Base-by-base conservation (phyloP, 2,113 vertebrate genomes). In the Apteryx mantelli region DNA sequence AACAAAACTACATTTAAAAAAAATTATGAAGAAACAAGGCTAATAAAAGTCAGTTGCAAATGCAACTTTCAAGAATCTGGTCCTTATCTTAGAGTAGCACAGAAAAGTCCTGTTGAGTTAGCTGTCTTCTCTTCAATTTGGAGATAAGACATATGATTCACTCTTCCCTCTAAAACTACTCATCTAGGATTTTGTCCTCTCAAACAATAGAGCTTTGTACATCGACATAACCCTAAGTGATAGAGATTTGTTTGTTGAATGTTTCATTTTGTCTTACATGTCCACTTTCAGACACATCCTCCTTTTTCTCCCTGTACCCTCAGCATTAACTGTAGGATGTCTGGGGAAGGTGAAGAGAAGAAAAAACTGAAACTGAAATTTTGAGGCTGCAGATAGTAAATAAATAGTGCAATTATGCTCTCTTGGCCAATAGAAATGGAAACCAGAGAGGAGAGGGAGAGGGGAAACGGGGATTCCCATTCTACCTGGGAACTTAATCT, bases 231-330 rank as follows among this genome's bases (percentile, higher is more conserved):
- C 7, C 17, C 64, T 32, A 40, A 69, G 13, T 1, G 1, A 22
- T 14, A 80, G 22, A 53, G 6, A 58, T 63, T 21, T 26, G 17
- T 38, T 65, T 69, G 5, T n/a, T 64, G 42, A 30, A 46, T 55
- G 25, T n/a, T 5, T 8, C 0, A 0, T 53, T 86, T 70, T 2
- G 4, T 42, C 46, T 21, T 63, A 4, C 5, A 48, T 70, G 60
- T 81, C 55, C 18, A 1, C 38, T 71, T 89, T 34, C 68, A 70
- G 46, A 70, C 32, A 22, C 11, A 69, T 7, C 17, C 42, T 44
- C 13, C 40, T 69, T 44, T 69, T 69, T 69, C 40, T 46, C 30
- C n/a, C 65, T 32, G 12, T 70, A 46, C 46, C 30, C n/a, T 50
- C 46, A 46, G 22, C 13, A 7, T 56, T 30, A 64, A 42, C 42